Evolutionary conservation across 37 sponge, comb jelly and placozoan species (phyloP).

Genomic region (Bolinopsis microptera): DNA sequence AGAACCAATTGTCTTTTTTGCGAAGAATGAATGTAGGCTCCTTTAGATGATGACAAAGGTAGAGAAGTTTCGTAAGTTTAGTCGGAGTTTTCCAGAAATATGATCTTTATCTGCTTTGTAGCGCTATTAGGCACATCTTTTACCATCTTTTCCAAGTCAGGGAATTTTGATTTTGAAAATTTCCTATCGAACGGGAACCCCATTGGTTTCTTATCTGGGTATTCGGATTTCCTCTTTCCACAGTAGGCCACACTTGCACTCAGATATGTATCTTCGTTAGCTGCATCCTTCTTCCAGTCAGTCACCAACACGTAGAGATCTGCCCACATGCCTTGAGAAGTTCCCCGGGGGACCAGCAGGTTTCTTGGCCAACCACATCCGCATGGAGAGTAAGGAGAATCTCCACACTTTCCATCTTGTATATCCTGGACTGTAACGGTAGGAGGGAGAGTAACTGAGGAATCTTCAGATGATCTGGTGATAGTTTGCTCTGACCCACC

Average conservation of each 20-base stretch:
- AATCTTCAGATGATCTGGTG: neutral
- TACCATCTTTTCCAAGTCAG: neutral
- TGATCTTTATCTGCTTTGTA: neutral
- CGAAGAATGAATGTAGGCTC: no score
- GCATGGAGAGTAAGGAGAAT: neutral
- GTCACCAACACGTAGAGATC: neutral
- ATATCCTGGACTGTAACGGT: neutral
- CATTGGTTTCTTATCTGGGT: conserved; percentile 34
- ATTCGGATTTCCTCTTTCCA: neutral
- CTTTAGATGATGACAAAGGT: no score
- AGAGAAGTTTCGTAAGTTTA: no score
- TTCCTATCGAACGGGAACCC: conserved; percentile 34
- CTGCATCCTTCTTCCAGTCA: conserved; percentile 2
- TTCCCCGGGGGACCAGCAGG: conserved; percentile 15
- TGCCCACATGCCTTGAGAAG: neutral
- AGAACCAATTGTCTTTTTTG: no score
- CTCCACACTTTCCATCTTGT: neutral
- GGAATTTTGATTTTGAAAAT: neutral
- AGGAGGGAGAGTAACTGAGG: neutral
- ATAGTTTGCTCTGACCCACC: neutral
- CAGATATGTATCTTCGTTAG: neutral
- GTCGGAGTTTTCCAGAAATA: neutral
- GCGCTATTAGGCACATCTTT: neutral
- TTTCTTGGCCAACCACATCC: conserved; percentile 47
- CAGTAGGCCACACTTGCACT: conserved; percentile 14